Conservation (phyloP, 2,888 invertebrate species). For the Hydraecia micacea region DNA sequence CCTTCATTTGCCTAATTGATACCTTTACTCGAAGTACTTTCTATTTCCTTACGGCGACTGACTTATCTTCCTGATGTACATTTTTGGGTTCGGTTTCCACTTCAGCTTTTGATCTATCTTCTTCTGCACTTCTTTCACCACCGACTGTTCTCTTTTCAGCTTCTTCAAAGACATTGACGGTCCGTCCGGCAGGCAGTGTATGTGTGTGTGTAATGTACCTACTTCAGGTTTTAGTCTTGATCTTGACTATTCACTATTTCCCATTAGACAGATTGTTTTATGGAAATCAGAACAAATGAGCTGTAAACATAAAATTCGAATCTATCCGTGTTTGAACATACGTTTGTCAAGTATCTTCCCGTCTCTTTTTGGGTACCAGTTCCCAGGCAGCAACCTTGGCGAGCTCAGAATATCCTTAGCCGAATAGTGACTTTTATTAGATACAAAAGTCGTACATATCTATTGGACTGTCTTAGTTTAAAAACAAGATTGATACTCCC, state of each 20-base stretch:
- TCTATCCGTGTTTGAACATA: neutral
- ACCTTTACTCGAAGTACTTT: slow-evolving; percentile 28
- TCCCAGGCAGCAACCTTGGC: neutral
- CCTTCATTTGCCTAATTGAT: slow-evolving; percentile 17
- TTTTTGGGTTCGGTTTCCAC: neutral
- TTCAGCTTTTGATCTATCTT: neutral
- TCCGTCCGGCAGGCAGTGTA: neutral
- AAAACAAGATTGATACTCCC: neutral
- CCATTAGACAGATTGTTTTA: too few species aligned
- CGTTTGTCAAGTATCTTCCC: neutral
- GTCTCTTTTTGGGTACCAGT: neutral
- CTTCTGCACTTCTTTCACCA: neutral
- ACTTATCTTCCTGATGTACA: neutral
- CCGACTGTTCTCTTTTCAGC: neutral
- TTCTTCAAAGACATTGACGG: neutral
- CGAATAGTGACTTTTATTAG: neutral
- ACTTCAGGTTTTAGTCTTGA: neutral
- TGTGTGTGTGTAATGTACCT: too few species aligned
- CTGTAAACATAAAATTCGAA: neutral
- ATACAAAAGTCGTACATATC: neutral
- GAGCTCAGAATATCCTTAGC: neutral
- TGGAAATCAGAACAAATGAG: too few species aligned
- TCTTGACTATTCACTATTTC: neutral
- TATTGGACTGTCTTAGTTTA: neutral
- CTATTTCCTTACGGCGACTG: slow-evolving; percentile 5